A percentile compares a stretch with the other conserved stretches of the same genome.
Conservation (phyloP, 2,797 vertebrate species). For the Phataginus tricuspis region DNA sequence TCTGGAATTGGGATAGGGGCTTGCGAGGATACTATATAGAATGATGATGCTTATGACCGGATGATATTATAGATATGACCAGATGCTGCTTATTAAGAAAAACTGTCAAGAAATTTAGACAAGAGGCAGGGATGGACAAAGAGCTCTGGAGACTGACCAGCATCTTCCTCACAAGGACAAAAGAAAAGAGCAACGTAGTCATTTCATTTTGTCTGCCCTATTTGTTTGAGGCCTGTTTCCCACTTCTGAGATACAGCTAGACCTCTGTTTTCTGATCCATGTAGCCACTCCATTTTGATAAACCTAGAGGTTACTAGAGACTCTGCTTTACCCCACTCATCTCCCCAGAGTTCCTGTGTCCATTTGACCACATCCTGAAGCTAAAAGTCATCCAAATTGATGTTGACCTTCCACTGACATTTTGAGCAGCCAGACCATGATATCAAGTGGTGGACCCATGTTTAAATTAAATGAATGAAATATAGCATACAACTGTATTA, state of each 20-base stretch:
- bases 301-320: not conserved
- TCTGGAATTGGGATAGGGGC: not conserved
- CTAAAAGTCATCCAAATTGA: conserved; percentile 29
- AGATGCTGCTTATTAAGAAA: not conserved
- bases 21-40: too few relatives aligned
- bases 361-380: conserved; percentile 31
- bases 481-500: not conserved
- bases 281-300: not conserved
- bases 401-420: not conserved
- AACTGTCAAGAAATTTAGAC: not conserved
- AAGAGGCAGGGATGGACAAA: not conserved
- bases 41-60: too few relatives aligned
- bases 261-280: not conserved
- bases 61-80: not conserved
- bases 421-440: not conserved
- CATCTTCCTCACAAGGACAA: not conserved
- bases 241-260: not conserved
- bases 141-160: not conserved
- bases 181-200: not conserved
- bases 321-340: not conserved
- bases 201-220: not conserved
- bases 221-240: not conserved
- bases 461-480: conserved; percentile 44
- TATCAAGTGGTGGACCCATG: not conserved
- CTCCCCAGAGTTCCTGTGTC: not conserved